Base-by-base conservation (phyloP, 2,888 invertebrate genomes). In the Rhagonycha fulva region DNA sequence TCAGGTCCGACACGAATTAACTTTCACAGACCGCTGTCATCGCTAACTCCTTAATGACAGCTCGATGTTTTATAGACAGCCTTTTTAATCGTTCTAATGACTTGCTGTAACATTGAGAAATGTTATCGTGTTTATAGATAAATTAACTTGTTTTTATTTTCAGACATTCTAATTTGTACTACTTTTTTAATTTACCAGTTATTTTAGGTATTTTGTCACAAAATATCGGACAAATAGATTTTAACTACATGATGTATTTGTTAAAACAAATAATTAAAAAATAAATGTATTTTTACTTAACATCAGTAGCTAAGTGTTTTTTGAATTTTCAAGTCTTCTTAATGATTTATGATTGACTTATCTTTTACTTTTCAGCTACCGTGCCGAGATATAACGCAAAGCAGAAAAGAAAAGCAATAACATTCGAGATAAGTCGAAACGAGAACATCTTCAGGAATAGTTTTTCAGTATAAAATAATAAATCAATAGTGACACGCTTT, bases 21-120 rank as follows among this genome's bases (percentile, higher is more conserved):
- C 82, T 81, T 81, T 82, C 82, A 80, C 77, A 76, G 80, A 80
- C 78, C 80, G 78, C 83, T 82, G 83, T 83, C 83, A 81, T 78
- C 82, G 78, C 79, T 68, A 80, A 82, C 81, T 82, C 76, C 81
- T 80, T 78, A 80, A 80, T 81, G 82, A 83, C 82, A 82, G 80
- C 76, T 70, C 76, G 80, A 81, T 79, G 78, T 76, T 73, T 78
- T 80, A 80, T 75, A 74, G 75, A 77, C 78, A 77, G 78, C 77
- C 80, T 79, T 79, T 79, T 79, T 77, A 81, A 81, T 81, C 80
- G 76, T 74, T 76, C 71, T 78, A 78, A 77, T 73, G 71, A 77
- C 74, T 71, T 72, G 72, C 76, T 75, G 71, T 75, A 75, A 68
- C 71, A 71, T 71, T 62, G 67, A 68, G 71, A 75, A 70, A 70